Evolutionary conservation across 2,113 vertebrate genomes (phyloP).

Genomic region (Vanacampus margaritifer): DNA sequence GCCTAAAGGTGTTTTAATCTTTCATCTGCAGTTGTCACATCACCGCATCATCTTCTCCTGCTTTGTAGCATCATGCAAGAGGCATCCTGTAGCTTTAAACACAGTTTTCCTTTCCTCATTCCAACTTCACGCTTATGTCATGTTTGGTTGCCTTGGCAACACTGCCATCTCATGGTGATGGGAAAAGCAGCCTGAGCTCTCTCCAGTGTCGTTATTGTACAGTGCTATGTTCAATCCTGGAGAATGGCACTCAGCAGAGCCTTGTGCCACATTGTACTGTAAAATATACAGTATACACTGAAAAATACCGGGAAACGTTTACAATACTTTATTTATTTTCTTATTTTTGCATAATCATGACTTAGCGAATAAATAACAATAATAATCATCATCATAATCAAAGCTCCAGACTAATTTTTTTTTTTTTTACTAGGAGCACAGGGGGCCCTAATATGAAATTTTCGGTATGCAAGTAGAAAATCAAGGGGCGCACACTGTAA

Average conservation of each 20-base stretch:
- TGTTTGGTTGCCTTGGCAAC: slow-evolving; percentile 62
- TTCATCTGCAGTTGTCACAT: slow-evolving; percentile 8
- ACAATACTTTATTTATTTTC: too few species aligned
- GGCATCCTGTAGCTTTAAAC: background rate
- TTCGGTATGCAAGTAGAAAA: too few species aligned
- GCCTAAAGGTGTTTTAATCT: slow-evolving; percentile 17
- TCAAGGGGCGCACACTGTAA: too few species aligned
- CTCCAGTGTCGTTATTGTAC: background rate
- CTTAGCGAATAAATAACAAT: too few species aligned
- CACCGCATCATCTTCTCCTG: background rate
- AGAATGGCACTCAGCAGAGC: background rate
- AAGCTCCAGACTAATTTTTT: too few species aligned
- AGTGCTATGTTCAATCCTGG: background rate
- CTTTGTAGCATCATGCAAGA: background rate
- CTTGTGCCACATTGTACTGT: background rate
- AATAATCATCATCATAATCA: too few species aligned
- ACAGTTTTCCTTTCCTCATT: background rate
- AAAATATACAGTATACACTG: too few species aligned
- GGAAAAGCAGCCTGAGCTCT: slow-evolving; percentile 12
- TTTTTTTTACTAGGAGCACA: too few species aligned
- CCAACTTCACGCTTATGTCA: background rate
- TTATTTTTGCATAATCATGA: too few species aligned
- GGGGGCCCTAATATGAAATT: too few species aligned
- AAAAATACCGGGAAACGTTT: too few species aligned
- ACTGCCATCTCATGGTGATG: slow-evolving; percentile 73